Conservation (phyloP, 1,140 invertebrate species). For the Bombus huntii region DNA sequence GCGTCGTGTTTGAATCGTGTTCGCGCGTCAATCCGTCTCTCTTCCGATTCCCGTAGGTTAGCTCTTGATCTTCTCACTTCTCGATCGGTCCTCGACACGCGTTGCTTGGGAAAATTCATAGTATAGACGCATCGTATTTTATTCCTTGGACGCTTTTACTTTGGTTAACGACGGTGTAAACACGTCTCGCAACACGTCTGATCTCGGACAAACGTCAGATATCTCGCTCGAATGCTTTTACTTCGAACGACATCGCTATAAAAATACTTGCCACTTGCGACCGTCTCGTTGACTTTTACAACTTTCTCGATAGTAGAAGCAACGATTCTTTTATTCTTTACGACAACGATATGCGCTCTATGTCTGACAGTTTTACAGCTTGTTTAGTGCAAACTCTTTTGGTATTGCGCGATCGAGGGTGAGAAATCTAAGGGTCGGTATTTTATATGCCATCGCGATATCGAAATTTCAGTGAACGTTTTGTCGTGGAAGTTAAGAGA, state of each 20-base stretch:
- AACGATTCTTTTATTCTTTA: neutral
- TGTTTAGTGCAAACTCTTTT: neutral
- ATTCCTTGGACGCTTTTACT: no score
- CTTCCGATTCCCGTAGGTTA: neutral
- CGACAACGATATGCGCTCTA: neutral
- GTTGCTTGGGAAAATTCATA: neutral
- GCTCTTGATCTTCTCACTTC: neutral
- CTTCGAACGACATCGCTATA: neutral
- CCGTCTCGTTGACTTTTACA: neutral
- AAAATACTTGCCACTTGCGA: neutral
- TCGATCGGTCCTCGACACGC: neutral
- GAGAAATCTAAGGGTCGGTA: neutral
- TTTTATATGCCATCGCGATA: neutral
- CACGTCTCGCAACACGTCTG: neutral
- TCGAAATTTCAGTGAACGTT: constrained; percentile 4
- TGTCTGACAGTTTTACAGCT: neutral
- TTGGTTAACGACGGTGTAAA: neutral
- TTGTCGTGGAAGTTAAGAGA: neutral
- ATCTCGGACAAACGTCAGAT: neutral
- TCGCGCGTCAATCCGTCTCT: neutral
- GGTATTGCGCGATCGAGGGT: neutral
- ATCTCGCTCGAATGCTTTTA: neutral
- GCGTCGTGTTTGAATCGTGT: constrained; percentile 8
- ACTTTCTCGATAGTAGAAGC: neutral
- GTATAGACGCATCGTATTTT: neutral